Evolutionary conservation across 92 coral and sea anemone genomes (phyloP), one percentile per base, ranked within the genome.

Genomic region (Heteractis magnifica): DNA sequence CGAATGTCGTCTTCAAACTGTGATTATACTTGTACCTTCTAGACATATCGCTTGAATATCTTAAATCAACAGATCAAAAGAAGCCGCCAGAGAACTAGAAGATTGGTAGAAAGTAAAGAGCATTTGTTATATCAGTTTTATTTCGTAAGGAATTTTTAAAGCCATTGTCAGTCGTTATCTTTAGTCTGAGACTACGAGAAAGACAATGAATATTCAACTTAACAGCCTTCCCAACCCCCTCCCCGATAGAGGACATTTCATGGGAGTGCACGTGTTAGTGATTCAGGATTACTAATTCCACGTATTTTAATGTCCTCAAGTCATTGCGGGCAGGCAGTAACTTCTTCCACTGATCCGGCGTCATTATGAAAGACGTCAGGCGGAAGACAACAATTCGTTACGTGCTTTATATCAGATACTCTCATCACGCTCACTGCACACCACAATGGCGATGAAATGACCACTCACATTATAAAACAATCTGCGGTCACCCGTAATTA

Each of bases 341-440:
- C 4, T 26, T 20, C 48, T 68, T 12, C 13, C 13, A 53, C 58
- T 53, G 58, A 8, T 53, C 9, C 13, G 4, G 49, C 14, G 49
- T 14, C 73, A 68, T 8, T 9, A 19, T 6, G 50, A 0, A 48
- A 68, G 73, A 26, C 73, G 73, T 68, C 73, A 68, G 23, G 49
- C 73, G 73, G 73, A 68, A 68, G 15, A 48, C 4, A 68, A 18
- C 71, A 68, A 10, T 48, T 10, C 73, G 9, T 53, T 53, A 26
- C 73, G 49, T 68, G 73, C 10, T 68, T 13, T 68, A 26, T 64
- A 64, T n/a, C 8, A 16, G 5, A 18, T 64, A 64, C 8, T 64
- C 71, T 16, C 71, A 64, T 64, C 73, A 21, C 73, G 73, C 73
- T 68, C 73, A 68, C 73, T 50, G 15, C 73, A 26, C 73, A 68